Evolutionary conservation across 2,113 vertebrate genomes (phyloP).

Genomic region (Chloroceryle aenea): DNA sequence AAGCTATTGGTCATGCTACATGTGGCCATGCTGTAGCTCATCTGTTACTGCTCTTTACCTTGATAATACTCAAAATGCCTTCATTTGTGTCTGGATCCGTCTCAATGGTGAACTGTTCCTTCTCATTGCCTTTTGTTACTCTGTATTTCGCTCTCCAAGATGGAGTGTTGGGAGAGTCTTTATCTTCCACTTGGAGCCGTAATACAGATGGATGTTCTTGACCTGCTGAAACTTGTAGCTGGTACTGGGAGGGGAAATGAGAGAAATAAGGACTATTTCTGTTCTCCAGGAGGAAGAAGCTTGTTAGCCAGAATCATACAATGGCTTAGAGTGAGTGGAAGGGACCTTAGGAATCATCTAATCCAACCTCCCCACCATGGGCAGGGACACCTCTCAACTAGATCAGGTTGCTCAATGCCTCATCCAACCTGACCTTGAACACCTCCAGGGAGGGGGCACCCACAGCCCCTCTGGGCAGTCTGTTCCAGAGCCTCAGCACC

Average conservation of each 20-base stretch:
- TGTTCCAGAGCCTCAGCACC: no score
- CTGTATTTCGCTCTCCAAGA: constrained; percentile 78
- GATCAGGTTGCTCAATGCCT: no score
- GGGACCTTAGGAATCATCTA: no score
- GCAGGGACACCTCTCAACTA: no score
- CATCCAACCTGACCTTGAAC: no score
- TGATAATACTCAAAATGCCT: constrained; percentile 78
- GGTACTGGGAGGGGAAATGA: constrained; percentile 9
- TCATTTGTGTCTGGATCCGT: constrained; percentile 83
- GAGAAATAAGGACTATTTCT: not conserved
- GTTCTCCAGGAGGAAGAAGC: not conserved
- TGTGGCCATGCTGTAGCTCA: not conserved
- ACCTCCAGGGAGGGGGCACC: no score
- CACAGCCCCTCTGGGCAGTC: no score
- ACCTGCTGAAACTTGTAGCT: constrained; percentile 21
- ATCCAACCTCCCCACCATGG: no score
- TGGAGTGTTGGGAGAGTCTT: constrained; percentile 71
- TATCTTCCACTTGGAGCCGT: constrained; percentile 75
- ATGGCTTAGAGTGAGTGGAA: no score
- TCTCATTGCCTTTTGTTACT: constrained; percentile 76
- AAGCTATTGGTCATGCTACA: not conserved
- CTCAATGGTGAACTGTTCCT: constrained; percentile 67
- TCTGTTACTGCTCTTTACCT: constrained; percentile 70
- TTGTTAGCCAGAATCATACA: not conserved
- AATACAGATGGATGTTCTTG: constrained; percentile 1